These are phyloP conservation scores for Microplitis mediator DNA, from an alignment of 1,140 invertebrate species.

Conservation along the genomic window DNA sequence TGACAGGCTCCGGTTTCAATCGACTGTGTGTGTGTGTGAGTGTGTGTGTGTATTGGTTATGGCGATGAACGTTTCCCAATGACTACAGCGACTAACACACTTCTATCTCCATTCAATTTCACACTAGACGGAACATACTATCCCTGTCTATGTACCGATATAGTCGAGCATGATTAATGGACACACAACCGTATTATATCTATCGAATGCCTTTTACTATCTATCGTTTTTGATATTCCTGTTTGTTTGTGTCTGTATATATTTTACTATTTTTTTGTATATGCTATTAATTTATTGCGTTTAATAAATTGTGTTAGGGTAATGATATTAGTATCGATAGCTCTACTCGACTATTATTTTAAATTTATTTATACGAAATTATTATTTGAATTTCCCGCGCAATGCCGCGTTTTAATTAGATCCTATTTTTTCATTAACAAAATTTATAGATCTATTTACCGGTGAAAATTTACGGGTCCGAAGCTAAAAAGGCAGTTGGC, in stretches of 20 bases:
- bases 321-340: too few species aligned
- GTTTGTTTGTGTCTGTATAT: neutral
- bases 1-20: neutral
- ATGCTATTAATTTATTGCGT: too few species aligned
- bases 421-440: too few species aligned
- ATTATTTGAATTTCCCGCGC: too few species aligned
- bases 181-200: conserved; percentile 15
- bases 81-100: conserved; percentile 25
- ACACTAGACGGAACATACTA: conserved; percentile 34
- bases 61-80: conserved; percentile 1
- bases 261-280: neutral
- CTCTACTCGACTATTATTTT: too few species aligned
- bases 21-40: too few species aligned
- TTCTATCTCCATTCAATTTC: conserved; percentile 38
- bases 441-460: too few species aligned
- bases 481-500: too few species aligned
- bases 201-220: neutral
- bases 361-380: too few species aligned
- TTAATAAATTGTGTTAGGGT: too few species aligned
- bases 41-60: neutral
- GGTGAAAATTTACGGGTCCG: too few species aligned
- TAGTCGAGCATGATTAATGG: conserved; percentile 39
- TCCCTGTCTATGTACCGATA: conserved; percentile 21
- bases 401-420: too few species aligned
- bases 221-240: conserved; percentile 18